Base-by-base conservation (phyloP, 2,797 vertebrate genomes). In the Spondyliosoma cantharus region DNA sequence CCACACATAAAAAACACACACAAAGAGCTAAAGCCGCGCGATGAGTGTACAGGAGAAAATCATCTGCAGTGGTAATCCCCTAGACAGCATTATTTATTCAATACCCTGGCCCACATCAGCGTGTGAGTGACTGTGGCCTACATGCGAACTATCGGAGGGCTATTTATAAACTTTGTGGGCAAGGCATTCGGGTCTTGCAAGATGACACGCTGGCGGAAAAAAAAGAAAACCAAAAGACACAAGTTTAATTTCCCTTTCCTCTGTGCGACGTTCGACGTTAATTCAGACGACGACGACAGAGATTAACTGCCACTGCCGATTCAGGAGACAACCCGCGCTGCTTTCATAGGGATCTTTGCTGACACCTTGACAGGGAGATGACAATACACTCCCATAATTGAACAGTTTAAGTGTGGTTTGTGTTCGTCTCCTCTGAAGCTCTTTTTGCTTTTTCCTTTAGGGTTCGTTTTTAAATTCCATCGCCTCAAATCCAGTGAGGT, bases 51-150 rank as follows among this genome's bases (percentile, higher is more conserved):
- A 79, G 72, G 78, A 81, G 66, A 71, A 84, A 90, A 73, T 88
- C 85, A 85, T 89, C 80, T 80, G 81, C 79, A 74, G 72, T 48
- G 77, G 90, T 93, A 91, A 93, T 93, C 89, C 89, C 83, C 37
- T 83, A 78, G 85, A 80, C 81, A 90, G 81, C 91, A 93, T 94
- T 81, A 94, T 93, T 94, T 94, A 94, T 95, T 94, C 88, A 95
- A 83, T 79, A 89, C 82, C 69, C 82, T 81, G 83, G 85, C 90
- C 90, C 86, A 91, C 87, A 92, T 89, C 84, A 78, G 86, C 86
- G 81, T 82, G 72, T 87, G 81, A 88, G 76, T 81, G 85, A 84
- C 88, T 88, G 87, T 90, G 90, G 87, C 90, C 90, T 93, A 91
- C 86, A 93, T 92, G 84, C 79, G 74, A 77, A 87, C 87, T 81